Percentiles rank a stretch among this genome's conserved stretches.
Conservation (phyloP, 2,888 invertebrate genomes). For the Parascotia fuliginaria region DNA sequence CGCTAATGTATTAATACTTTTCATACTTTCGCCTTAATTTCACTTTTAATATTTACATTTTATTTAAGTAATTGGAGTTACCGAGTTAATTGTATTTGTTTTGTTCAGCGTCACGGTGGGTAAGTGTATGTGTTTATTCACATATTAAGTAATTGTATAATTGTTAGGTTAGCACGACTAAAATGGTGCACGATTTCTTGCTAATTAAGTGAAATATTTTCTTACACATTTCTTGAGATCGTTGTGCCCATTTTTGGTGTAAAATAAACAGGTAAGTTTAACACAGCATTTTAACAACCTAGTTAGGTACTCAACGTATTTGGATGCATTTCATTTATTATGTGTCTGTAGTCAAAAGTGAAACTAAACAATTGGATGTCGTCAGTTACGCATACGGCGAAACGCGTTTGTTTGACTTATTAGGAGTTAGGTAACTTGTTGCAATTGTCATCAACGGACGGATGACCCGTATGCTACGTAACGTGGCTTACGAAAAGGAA, state of each 20-base stretch:
- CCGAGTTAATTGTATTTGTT: conserved; percentile 23
- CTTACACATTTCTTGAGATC: too few relatives aligned
- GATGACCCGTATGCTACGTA: too few relatives aligned
- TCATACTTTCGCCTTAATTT: conserved; percentile 55
- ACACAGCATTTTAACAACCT: conserved; percentile 35
- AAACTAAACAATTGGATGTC: conserved; percentile 50
- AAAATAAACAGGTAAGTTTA: neutral
- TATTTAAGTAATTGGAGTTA: conserved; percentile 38
- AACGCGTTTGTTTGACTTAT: conserved; percentile 28
- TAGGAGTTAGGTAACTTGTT: conserved; percentile 29
- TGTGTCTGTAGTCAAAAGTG: conserved; percentile 52
- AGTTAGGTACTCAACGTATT: conserved; percentile 39
- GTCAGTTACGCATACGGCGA: conserved; percentile 37
- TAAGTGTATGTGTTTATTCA: conserved; percentile 50
- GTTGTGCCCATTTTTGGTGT: too few relatives aligned
- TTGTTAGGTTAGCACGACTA: conserved; percentile 21
- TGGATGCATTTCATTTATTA: conserved; percentile 39
- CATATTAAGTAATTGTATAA: conserved; percentile 60
- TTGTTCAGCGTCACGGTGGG: conserved; percentile 53
- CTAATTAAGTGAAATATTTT: too few relatives aligned
- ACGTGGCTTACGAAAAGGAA: too few relatives aligned
- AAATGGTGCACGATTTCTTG: neutral
- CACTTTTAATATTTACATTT: conserved; percentile 51
- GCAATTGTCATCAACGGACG: conserved; percentile 1
- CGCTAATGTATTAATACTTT: conserved; percentile 13